These are phyloP conservation scores for Apteryx owenii DNA, from an alignment of 2,113 vertebrate species.

Conservation along the genomic window DNA sequence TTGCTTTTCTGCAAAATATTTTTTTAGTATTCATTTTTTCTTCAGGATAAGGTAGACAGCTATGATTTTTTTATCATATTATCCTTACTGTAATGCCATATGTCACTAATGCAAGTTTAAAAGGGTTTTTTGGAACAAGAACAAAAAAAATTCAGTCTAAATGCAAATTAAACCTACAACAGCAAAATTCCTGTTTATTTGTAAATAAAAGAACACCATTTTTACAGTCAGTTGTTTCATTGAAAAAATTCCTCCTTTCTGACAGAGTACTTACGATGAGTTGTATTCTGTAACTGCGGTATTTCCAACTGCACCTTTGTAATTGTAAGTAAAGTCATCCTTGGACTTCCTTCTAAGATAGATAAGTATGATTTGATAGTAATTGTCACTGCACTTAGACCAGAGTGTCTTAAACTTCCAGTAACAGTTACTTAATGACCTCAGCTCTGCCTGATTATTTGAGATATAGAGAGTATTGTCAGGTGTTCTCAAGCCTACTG, in stretches of 20 bases:
- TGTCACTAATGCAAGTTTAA: background rate
- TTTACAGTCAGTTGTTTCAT: conserved; percentile 8
- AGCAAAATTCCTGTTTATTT: background rate
- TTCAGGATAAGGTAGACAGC: background rate
- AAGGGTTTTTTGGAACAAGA: background rate
- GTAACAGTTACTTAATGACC: background rate
- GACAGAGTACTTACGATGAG: conserved; percentile 22
- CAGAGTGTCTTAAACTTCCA: background rate
- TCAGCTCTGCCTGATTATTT: background rate
- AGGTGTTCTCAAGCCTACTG: background rate
- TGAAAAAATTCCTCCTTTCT: conserved; percentile 54
- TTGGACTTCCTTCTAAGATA: conserved; percentile 9
- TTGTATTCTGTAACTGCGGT: conserved; percentile 43
- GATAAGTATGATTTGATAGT: background rate
- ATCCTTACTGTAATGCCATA: background rate
- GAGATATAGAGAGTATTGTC: background rate
- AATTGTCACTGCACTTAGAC: background rate
- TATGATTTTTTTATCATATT: background rate
- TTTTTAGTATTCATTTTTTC: background rate
- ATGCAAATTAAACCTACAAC: background rate
- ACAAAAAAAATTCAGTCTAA: background rate
- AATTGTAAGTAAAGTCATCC: conserved; percentile 37
- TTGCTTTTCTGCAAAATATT: background rate
- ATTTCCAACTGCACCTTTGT: conserved; percentile 43
- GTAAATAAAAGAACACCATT: background rate